These are phyloP conservation scores for Geococcyx californianus DNA, from an alignment of 2,113 vertebrate genomes.

Conservation along the genomic window DNA sequence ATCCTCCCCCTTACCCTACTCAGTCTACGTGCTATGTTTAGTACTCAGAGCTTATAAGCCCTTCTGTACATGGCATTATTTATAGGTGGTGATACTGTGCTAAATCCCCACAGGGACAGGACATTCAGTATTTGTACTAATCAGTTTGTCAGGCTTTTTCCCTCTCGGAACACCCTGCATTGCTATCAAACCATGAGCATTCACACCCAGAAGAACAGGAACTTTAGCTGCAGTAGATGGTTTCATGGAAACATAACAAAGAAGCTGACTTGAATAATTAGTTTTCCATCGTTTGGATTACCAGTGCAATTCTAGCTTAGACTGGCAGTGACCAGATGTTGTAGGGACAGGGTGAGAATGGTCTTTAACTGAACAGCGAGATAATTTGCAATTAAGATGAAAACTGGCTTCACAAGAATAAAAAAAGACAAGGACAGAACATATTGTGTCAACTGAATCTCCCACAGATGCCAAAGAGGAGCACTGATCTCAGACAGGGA, in stretches of 20 bases:
- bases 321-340: background rate
- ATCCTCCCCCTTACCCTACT: background rate
- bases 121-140: constrained; percentile 17
- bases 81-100: constrained; percentile 41
- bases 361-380: background rate
- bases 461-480: background rate
- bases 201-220: background rate
- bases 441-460: background rate
- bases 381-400: background rate
- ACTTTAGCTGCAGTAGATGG: background rate
- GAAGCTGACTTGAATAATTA: background rate
- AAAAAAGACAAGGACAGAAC: background rate
- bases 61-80: constrained; percentile 43
- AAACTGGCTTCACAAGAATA: background rate
- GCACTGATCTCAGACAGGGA: background rate
- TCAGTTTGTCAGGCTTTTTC: constrained; percentile 22
- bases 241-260: background rate
- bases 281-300: background rate
- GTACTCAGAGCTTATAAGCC: constrained; percentile 41
- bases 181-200: background rate
- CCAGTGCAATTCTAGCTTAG: background rate
- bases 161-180: background rate
- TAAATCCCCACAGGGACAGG: constrained; percentile 41
- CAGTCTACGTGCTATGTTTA: constrained; percentile 21
- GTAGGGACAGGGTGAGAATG: background rate